Evolutionary conservation across 2,888 invertebrate species (phyloP), one percentile per base, ranked within the genome.

Genomic region (Andrena bucephala): DNA sequence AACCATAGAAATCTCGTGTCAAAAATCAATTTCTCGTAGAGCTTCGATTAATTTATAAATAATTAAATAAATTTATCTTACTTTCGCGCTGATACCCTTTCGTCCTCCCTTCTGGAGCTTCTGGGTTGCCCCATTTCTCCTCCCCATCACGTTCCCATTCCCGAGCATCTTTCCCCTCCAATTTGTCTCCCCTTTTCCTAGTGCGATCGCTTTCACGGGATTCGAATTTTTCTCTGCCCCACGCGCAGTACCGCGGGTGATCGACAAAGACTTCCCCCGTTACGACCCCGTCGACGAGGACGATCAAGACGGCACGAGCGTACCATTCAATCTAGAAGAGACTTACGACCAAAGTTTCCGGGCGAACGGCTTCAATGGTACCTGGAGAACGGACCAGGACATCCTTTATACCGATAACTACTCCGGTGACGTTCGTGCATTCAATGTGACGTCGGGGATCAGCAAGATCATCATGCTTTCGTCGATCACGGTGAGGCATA

Each of bases 321-420:
- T 86, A n/a, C 91, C 92, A 1, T 93, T 94, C 83, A 90, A 86
- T 10, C 89, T 95, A 54, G 92, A 93, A 71, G 94, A 95, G 76
- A 89, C 93, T 63, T 92, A 94, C 80, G 85, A 87, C 4, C 91
- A 92, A 48, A 85, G 89, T 62, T 94, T 93, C 81, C 87, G 89
- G 1, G 87, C 92, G 8, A 86, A 85, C 68, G 77, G 87, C 29
- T 94, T 95, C 89, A 94, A 95, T 80, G 95, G 94, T 50, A 93
- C 94, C 6, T 95, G 95, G 95, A 93, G 94, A 81, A 94, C 95
- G 63, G 90, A 91, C 36, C 91, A 90, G 48, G 92, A 92, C 85
- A 92, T 94, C 77, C 82, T 94, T 73, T 94, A 93, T 79, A 83
- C 85, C 27, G 88, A 93, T 54, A 54, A 36, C 16, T 54, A 80